Evolutionary conservation across 2,113 vertebrate genomes (phyloP).

Genomic region (Galemys pyrenaicus): DNA sequence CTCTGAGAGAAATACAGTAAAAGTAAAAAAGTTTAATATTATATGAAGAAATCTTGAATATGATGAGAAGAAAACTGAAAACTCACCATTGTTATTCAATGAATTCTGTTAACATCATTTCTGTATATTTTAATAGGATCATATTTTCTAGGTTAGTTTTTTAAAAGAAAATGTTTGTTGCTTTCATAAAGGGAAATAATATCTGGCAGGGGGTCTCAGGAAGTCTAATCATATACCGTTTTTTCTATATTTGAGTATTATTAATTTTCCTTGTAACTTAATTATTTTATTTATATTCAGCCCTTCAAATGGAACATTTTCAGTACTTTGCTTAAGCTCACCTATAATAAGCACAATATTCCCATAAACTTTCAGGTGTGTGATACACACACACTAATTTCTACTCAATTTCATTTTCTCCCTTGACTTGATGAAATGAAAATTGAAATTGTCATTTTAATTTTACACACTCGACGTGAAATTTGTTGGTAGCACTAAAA

Average conservation of each 20-base stretch:
- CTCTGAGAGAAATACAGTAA: not conserved
- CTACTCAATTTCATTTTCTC: constrained; percentile 80
- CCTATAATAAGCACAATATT: constrained; percentile 73
- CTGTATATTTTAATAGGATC: not conserved
- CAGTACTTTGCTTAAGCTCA: constrained; percentile 75
- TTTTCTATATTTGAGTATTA: constrained; percentile 71
- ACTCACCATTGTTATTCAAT: not conserved
- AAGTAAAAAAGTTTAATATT: not conserved
- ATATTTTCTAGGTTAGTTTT: constrained; percentile 11
- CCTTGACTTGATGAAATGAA: constrained; percentile 79
- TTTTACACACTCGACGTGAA: constrained; percentile 79
- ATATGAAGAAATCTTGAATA: not conserved
- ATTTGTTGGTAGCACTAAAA: constrained; percentile 80
- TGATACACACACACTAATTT: constrained; percentile 81
- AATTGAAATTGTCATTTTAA: constrained; percentile 85
- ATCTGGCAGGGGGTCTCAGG: not conserved
- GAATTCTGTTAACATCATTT: not conserved
- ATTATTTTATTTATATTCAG: constrained; percentile 81
- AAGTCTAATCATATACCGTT: constrained; percentile 41
- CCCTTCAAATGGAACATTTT: constrained; percentile 73
- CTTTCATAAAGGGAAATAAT: constrained; percentile 6
- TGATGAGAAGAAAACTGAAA: not conserved
- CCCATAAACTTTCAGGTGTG: constrained; percentile 79
- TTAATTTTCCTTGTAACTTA: constrained; percentile 76
- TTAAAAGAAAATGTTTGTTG: not conserved